phyloP scores from a whole-genome alignment of 2,113 vertebrate genomes.

The Tiliqua scincoides region DNA sequence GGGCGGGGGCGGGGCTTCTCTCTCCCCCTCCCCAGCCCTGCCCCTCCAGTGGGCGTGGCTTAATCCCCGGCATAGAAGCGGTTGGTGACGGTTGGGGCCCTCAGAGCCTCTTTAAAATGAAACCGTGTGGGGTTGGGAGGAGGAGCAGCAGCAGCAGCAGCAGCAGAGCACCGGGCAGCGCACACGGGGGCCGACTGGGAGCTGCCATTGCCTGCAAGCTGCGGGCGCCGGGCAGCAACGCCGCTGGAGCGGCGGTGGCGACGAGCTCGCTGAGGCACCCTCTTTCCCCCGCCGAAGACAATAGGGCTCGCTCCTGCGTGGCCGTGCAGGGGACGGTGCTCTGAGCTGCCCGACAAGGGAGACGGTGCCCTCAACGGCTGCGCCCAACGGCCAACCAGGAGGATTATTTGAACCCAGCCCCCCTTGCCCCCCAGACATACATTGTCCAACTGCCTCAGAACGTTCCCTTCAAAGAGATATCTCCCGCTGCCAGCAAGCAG shows the following conservation, averaged over 20 bases:
- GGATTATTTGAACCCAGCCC: neutral
- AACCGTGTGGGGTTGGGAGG: conserved; percentile 42
- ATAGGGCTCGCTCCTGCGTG: too few species aligned
- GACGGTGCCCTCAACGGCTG: neutral
- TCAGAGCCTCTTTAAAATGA: conserved; percentile 72
- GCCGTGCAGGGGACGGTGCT: neutral
- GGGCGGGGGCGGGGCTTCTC: neutral
- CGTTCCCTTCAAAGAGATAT: neutral
- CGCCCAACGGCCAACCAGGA: neutral
- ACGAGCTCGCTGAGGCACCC: too few species aligned
- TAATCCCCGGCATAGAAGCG: conserved; percentile 50
- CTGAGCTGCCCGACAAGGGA: conserved; percentile 4
- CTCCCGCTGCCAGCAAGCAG: neutral
- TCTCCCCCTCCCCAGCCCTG: neutral
- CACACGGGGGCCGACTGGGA: neutral
- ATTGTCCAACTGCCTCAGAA: neutral
- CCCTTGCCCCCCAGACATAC: too few species aligned
- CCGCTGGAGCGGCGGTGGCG: neutral
- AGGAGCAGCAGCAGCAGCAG: too few species aligned
- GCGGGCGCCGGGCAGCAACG: neutral
- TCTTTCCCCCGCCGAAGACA: too few species aligned
- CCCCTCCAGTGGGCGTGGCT: conserved; percentile 52
- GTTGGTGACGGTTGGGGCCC: conserved; percentile 67
- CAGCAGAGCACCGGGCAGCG: neutral
- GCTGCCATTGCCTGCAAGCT: neutral